A percentile compares a stretch with the other conserved stretches of the same genome.
These are phyloP conservation scores for Gambusia yucatana DNA, from an alignment of 2,797 vertebrate species.

Conservation along the genomic window DNA sequence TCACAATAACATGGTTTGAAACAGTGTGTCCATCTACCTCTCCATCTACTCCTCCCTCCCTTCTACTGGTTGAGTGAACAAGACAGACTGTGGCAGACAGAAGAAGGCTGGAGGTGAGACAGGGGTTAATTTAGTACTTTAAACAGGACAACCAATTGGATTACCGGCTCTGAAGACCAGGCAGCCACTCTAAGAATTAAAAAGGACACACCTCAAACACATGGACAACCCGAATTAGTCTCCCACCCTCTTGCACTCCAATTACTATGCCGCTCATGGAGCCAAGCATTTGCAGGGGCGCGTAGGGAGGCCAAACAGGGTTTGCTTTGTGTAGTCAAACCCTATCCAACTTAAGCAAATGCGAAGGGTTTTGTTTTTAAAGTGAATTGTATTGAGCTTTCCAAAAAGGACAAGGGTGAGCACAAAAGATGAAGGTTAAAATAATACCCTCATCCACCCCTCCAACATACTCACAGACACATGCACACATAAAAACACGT, in stretches of 20 bases:
- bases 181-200: constrained; percentile 66
- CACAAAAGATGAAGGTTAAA: constrained; percentile 51
- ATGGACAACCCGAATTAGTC: constrained; percentile 44
- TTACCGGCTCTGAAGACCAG: constrained; percentile 53
- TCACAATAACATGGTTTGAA: constrained; percentile 45
- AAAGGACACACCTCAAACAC: constrained; percentile 73
- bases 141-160: constrained; percentile 71
- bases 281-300: constrained; percentile 35
- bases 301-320: constrained; percentile 51
- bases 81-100: constrained; percentile 53
- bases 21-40: constrained; percentile 31
- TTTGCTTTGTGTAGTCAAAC: constrained; percentile 56
- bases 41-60: constrained; percentile 15
- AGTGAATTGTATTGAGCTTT: constrained; percentile 58
- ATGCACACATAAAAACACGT: constrained; percentile 41
- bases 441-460: constrained; percentile 12
- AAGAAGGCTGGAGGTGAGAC: constrained; percentile 63
- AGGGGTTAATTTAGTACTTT: constrained; percentile 78
- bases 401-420: constrained; percentile 58
- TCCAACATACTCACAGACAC: background rate
- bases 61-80: constrained; percentile 34
- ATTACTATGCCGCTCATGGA: constrained; percentile 71
- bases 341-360: constrained; percentile 56
- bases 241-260: constrained; percentile 13
- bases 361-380: constrained; percentile 63